A percentile compares a stretch with the other conserved stretches of the same genome.
Conservation (phyloP, 2,888 invertebrate genomes). For the Scrobipalpa atriplicella region DNA sequence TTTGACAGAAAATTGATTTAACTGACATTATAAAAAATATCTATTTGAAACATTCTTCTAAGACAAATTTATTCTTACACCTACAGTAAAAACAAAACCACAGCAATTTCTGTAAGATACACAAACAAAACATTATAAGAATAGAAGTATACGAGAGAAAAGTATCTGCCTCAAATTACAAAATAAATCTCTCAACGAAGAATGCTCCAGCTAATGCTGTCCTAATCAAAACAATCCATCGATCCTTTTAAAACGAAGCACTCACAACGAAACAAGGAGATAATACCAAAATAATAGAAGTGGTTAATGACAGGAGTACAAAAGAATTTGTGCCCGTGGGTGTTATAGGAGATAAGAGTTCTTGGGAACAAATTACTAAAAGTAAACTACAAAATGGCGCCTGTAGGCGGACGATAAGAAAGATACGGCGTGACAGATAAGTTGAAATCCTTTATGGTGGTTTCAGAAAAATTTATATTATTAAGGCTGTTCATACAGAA, state of each 20-base stretch:
- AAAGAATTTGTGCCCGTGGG: conserved; percentile 32
- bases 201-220: not conserved
- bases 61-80: not conserved
- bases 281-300: conserved; percentile 6
- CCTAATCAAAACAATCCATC: conserved; percentile 12
- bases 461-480: not conserved
- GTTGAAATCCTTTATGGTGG: conserved; percentile 1
- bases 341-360: conserved; percentile 31
- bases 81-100: not conserved
- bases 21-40: too few relatives aligned
- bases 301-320: not conserved
- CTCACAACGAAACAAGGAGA: conserved; percentile 9
- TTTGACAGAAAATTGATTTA: too few relatives aligned
- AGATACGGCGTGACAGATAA: conserved; percentile 34
- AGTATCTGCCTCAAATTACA: not conserved
- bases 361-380: conserved; percentile 35
- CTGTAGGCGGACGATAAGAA: conserved; percentile 7
- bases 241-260: conserved; percentile 9
- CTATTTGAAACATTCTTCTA: too few relatives aligned
- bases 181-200: not conserved
- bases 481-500: not conserved
- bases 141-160: too few relatives aligned
- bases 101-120: not conserved
- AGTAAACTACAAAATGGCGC: conserved; percentile 16
- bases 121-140: too few relatives aligned